Evolutionary conservation across 2,113 vertebrate genomes (phyloP).

Genomic region (Labeo catla): DNA sequence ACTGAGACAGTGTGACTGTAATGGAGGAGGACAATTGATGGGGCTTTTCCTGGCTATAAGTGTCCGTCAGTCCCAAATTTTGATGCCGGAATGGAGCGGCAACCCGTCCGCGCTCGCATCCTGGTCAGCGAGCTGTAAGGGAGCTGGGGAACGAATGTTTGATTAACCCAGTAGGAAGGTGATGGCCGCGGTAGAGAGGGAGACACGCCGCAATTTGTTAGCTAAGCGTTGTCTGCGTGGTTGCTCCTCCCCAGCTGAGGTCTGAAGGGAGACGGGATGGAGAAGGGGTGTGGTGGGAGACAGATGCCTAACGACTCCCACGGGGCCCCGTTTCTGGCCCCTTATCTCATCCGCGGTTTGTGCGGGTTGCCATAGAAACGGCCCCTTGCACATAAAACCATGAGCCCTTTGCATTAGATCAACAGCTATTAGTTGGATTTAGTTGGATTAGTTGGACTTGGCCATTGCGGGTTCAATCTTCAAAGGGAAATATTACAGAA

Average conservation of each 20-base stretch:
- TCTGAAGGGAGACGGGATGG: constrained; percentile 62
- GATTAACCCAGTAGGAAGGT: constrained; percentile 64
- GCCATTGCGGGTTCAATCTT: not conserved
- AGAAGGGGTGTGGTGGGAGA: constrained; percentile 64
- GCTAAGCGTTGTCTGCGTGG: constrained; percentile 47
- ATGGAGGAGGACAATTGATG: constrained; percentile 16
- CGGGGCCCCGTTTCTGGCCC: constrained; percentile 72
- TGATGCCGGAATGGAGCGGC: not conserved
- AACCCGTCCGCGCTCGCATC: not conserved
- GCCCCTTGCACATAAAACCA: constrained; percentile 71
- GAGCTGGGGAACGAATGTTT: not conserved
- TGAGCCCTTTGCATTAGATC: constrained; percentile 65
- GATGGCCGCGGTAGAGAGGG: constrained; percentile 67
- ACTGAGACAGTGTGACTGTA: constrained; percentile 23
- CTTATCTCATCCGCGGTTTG: constrained; percentile 79
- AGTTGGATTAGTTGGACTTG: constrained; percentile 63
- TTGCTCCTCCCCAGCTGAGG: constrained; percentile 56
- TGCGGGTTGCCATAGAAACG: constrained; percentile 78
- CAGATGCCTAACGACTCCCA: constrained; percentile 81
- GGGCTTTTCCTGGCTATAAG: not conserved
- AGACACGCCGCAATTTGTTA: constrained; percentile 64
- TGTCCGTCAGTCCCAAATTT: not conserved
- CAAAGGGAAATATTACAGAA: not conserved
- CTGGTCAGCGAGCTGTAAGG: not conserved
- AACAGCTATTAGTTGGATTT: constrained; percentile 64